phyloP scores from a whole-genome alignment of 1,140 invertebrate species.

The Lepeophtheirus salmonis region DNA sequence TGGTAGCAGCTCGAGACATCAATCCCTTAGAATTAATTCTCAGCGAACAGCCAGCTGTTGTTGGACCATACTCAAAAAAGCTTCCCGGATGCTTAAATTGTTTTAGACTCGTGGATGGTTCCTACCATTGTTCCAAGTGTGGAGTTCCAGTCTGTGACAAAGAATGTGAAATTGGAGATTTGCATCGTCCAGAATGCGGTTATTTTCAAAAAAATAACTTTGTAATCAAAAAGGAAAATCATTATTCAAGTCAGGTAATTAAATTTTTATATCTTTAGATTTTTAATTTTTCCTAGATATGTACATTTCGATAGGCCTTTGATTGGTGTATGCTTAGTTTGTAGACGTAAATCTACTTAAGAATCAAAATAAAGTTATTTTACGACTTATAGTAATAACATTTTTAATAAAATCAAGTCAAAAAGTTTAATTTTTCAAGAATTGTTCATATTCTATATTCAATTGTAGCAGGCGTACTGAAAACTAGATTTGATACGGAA shows the following conservation, averaged over 20 bases:
- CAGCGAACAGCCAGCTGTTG: conserved; percentile 13
- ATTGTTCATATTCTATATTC: too few relatives aligned
- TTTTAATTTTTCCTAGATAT: too few relatives aligned
- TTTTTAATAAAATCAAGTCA: too few relatives aligned
- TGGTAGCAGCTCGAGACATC: conserved; percentile 13
- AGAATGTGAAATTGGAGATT: conserved; percentile 2
- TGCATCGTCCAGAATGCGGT: conserved; percentile 4
- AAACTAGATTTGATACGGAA: too few relatives aligned
- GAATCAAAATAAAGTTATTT: too few relatives aligned
- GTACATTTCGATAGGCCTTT: too few relatives aligned
- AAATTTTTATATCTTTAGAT: too few relatives aligned
- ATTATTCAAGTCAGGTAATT: not conserved
- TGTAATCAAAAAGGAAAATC: not conserved
- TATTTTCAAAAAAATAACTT: conserved; percentile 11
- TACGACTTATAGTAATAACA: too few relatives aligned
- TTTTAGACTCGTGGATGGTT: conserved; percentile 1
- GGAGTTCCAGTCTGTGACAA: conserved; percentile 3
- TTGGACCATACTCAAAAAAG: conserved; percentile 16
- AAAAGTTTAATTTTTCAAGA: too few relatives aligned
- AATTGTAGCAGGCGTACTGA: too few relatives aligned
- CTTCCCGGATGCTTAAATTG: conserved; percentile 11
- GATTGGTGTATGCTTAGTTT: too few relatives aligned
- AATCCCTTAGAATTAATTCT: conserved; percentile 15
- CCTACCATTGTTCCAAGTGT: conserved; percentile 1
- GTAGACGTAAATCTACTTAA: too few relatives aligned